Evolutionary conservation across 2,797 vertebrate genomes (phyloP).

Genomic region (Tenualosa ilisha): DNA sequence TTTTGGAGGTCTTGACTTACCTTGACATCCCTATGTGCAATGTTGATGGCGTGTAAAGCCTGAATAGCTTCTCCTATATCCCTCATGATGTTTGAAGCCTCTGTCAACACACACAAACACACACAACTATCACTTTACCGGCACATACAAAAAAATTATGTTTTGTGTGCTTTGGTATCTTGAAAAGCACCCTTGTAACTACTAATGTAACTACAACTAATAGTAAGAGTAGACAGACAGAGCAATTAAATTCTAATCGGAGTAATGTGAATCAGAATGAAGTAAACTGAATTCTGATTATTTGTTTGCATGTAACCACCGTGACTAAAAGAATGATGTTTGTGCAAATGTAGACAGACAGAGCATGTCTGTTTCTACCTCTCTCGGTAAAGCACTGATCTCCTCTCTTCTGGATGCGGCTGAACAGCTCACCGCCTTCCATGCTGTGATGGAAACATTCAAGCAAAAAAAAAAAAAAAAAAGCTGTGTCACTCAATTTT

Average conservation of each 20-base stretch:
- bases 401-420: slow-evolving; percentile 84
- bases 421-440: slow-evolving; percentile 88
- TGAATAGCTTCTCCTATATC: slow-evolving; percentile 86
- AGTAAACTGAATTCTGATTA: no score
- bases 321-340: neutral
- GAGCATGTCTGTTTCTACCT: slow-evolving; percentile 64
- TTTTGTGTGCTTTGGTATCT: no score
- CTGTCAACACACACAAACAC: slow-evolving; percentile 55
- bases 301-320: no score
- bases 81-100: slow-evolving; percentile 86
- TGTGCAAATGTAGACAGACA: neutral
- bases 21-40: slow-evolving; percentile 86
- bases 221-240: no score
- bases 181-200: no score
- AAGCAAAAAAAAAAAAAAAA: neutral
- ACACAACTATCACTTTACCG: neutral
- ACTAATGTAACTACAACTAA: no score
- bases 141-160: no score
- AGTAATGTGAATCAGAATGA: no score
- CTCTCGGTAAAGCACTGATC: slow-evolving; percentile 90
- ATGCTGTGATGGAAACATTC: slow-evolving; percentile 70
- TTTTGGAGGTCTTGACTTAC: slow-evolving; percentile 55
- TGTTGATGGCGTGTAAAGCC: slow-evolving; percentile 84
- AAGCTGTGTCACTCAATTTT: neutral
- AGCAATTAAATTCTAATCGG: no score